Evolutionary conservation across 1,140 invertebrate genomes (phyloP), one percentile per base, ranked within the genome.

Genomic region (Pogonus chalceus): DNA sequence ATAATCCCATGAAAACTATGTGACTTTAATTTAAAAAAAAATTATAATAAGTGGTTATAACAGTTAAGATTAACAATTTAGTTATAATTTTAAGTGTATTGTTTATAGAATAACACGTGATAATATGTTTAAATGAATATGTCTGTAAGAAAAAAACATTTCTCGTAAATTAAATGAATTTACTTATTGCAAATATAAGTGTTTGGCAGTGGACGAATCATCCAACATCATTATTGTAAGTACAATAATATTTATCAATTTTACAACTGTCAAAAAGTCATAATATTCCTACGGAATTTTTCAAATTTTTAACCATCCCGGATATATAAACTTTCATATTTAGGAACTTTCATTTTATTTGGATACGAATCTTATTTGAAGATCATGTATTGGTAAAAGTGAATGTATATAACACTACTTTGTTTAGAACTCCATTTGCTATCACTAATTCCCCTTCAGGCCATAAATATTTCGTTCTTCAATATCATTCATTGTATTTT

Each of bases 181-280:
- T 12, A 10, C 18, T 43, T 10, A 3, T 43, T 43, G 9, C 37
- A 43, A 18, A 10, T 18, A 4, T 43, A 10, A 7, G 37, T 43
- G 37, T 43, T 43, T 43, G 37, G 37, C 3, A 43, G 37, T 4
- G 7, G 37, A 43, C 37, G 18, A 16, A 12, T 18, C 9, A 43
- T 43, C 37, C 37, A 43, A 43, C 37, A 43, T 43, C 37, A 43
- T 43, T 43, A 43, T 43, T 43, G 37, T 43, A 43, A 43, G 37
- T 43, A 43, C 37, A 43, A n/a, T n/a, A n/a, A n/a, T n/a, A n/a
- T n/a, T n/a, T n/a, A n/a, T n/a, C n/a, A n/a, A n/a, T n/a, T n/a
- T n/a, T n/a, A n/a, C n/a, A n/a, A n/a, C n/a, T n/a, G n/a, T n/a
- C n/a, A n/a, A n/a, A n/a, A n/a, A n/a, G n/a, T n/a, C n/a, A n/a